These are phyloP conservation scores for Oscheius myriophilus DNA, from an alignment of 2,888 invertebrate species.

Conservation along the genomic window DNA sequence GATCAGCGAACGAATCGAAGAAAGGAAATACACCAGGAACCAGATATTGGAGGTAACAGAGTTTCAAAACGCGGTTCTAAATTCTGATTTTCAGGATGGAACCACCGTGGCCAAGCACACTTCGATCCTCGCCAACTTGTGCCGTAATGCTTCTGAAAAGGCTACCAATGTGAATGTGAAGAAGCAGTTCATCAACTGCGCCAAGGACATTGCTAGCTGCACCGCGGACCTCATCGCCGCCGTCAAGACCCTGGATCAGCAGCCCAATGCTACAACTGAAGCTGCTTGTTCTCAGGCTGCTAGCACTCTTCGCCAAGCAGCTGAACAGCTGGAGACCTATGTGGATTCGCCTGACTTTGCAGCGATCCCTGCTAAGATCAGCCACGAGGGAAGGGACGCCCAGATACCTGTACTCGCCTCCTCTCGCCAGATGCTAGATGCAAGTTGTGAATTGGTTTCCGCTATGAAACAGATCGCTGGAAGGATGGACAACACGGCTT, in stretches of 20 bases:
- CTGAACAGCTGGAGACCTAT: slow-evolving; percentile 89
- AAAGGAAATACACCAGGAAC: slow-evolving; percentile 44
- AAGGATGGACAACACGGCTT: slow-evolving; percentile 89
- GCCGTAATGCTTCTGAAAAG: slow-evolving; percentile 89
- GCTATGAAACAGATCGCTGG: slow-evolving; percentile 78
- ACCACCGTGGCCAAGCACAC: slow-evolving; percentile 96
- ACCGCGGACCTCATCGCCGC: slow-evolving; percentile 92
- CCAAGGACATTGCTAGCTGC: slow-evolving; percentile 94
- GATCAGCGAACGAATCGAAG: slow-evolving; percentile 79
- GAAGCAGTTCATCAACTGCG: slow-evolving; percentile 94
- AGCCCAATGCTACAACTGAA: slow-evolving; percentile 74
- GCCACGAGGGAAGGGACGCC: slow-evolving; percentile 76
- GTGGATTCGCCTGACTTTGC: slow-evolving; percentile 93
- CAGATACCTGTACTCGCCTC: slow-evolving; percentile 89
- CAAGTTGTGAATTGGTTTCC: slow-evolving; percentile 86
- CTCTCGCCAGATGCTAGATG: slow-evolving; percentile 76
- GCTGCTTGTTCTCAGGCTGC: slow-evolving; percentile 78
- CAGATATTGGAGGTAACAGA: slow-evolving; percentile 50
- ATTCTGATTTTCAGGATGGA: slow-evolving; percentile 18
- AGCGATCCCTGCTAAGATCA: slow-evolving; percentile 89
- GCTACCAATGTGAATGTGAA: slow-evolving; percentile 87
- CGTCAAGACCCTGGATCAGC: slow-evolving; percentile 83
- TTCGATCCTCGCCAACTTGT: slow-evolving; percentile 91
- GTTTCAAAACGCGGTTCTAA: background rate
- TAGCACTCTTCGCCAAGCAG: slow-evolving; percentile 86